Percentiles rank a stretch among this genome's conserved stretches.
phyloP scores from a whole-genome alignment of 2,797 vertebrate genomes.

The Chloroceryle inda region DNA sequence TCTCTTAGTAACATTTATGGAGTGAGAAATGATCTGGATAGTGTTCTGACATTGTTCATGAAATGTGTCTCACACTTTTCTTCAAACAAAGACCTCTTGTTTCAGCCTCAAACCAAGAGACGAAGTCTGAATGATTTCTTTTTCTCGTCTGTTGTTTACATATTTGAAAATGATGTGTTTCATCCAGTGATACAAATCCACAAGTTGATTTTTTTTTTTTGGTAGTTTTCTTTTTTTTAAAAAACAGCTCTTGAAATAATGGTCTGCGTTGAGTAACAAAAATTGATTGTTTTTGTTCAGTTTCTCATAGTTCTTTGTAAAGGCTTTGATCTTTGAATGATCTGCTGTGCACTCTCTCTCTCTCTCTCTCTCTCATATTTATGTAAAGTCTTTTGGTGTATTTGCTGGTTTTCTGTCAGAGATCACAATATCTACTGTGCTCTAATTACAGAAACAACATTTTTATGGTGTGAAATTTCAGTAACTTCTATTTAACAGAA shows the following conservation, averaged over 20 bases:
- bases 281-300: not conserved
- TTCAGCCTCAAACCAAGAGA: constrained; percentile 1
- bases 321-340: not conserved
- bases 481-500: not conserved
- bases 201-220: not conserved
- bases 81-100: constrained; percentile 59
- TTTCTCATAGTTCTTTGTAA: not conserved
- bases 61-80: constrained; percentile 27
- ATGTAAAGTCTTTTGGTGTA: not conserved
- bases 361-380: not conserved
- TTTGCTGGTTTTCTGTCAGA: not conserved
- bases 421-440: not conserved
- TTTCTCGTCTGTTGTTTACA: constrained; percentile 51
- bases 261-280: not conserved
- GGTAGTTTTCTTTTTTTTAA: not conserved
- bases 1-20: constrained; percentile 73
- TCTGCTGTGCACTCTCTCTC: not conserved
- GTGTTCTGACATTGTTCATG: constrained; percentile 64
- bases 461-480: not conserved
- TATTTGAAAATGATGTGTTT: constrained; percentile 50
- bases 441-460: not conserved
- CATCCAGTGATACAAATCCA: not conserved
- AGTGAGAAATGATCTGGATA: constrained; percentile 74
- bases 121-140: constrained; percentile 54
- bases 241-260: not conserved